Base-by-base conservation (phyloP, 2,888 invertebrate genomes). In the Apamea sordens region DNA sequence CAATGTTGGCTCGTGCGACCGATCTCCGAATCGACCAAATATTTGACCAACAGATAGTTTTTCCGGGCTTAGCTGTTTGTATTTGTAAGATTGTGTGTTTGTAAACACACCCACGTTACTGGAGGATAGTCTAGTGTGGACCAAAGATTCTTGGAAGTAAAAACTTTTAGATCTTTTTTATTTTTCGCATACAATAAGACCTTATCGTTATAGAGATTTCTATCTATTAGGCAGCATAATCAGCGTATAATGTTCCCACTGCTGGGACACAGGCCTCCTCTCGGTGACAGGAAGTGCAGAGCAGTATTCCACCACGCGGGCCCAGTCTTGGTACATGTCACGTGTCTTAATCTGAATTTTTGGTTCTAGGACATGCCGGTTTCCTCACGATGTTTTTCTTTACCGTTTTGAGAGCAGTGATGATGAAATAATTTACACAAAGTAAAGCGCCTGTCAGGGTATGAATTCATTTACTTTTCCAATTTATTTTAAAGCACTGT, bases 21-120 rank as follows among this genome's bases (percentile, higher is more conserved):
- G 44, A 47, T 77, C 65, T 56, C 32, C 18, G 67, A 11, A 47
- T 68, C 3, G 18, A 68, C 10, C 67, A 77, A 78, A 77, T 77
- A 78, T 77, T 77, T 79, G 24, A 28, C 28, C 6, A 15, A 10
- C 47, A 50, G 28, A 70, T 79, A 56, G 78, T 67, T 24, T 47
- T 70, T 79, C 79, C 79, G 28, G 79, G 28, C 24, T 56, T 4
- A 41, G 13, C 7, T 69, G n/a, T 44, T 56, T 78, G 59, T 79
- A 24, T 69, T 69, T 24, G 36, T 44, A 32, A 77, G 53, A 32
- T 41, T 78, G 56, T 68, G 3, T 41, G 36, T 79, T 79, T 41
- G 36, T 18, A 21, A 13, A 80, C n/a, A 72, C 3, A 36, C 5
- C 5, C 15, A 44, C n/a, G 10, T 2, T 8, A 10, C 32, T 13